phyloP scores from a whole-genome alignment of 2,797 vertebrate species.

The Sebastolobus altivelis region DNA sequence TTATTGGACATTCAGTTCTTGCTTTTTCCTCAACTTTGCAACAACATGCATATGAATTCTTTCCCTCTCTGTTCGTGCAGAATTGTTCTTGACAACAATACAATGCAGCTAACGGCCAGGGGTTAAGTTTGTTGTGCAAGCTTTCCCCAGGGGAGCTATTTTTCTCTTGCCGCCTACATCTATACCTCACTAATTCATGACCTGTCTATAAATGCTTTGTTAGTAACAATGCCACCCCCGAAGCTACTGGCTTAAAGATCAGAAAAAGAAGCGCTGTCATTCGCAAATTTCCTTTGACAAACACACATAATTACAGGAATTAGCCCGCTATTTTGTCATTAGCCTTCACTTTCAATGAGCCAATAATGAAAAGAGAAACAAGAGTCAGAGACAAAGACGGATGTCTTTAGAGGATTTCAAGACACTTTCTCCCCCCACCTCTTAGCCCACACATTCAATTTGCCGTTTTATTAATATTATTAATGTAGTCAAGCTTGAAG shows the following conservation, averaged over 20 bases:
- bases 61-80: not conserved
- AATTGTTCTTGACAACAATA: slow-evolving; percentile 14
- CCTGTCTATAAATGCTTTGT: slow-evolving; percentile 72
- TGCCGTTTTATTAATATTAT: slow-evolving; percentile 87
- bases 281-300: slow-evolving; percentile 81
- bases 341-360: slow-evolving; percentile 84
- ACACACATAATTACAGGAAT: slow-evolving; percentile 88
- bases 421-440: slow-evolving; percentile 69
- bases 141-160: slow-evolving; percentile 60
- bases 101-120: slow-evolving; percentile 12
- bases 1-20: slow-evolving; percentile 7
- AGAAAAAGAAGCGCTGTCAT: slow-evolving; percentile 78
- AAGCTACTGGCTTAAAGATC: slow-evolving; percentile 72
- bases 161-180: slow-evolving; percentile 60
- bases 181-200: slow-evolving; percentile 72
- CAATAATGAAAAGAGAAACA: slow-evolving; percentile 84
- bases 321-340: slow-evolving; percentile 86
- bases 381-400: slow-evolving; percentile 81
- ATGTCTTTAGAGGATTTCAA: slow-evolving; percentile 82
- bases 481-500: slow-evolving; percentile 82
- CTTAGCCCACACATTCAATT: slow-evolving; percentile 77
- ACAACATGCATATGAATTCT: not conserved
- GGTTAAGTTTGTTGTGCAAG: slow-evolving; percentile 75
- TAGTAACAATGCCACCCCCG: slow-evolving; percentile 69
- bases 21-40: not conserved